A percentile compares a stretch with the other conserved stretches of the same genome.
These are phyloP conservation scores for Phaenicophaeus curvirostris DNA, from an alignment of 2,797 vertebrate genomes.

Conservation along the genomic window DNA sequence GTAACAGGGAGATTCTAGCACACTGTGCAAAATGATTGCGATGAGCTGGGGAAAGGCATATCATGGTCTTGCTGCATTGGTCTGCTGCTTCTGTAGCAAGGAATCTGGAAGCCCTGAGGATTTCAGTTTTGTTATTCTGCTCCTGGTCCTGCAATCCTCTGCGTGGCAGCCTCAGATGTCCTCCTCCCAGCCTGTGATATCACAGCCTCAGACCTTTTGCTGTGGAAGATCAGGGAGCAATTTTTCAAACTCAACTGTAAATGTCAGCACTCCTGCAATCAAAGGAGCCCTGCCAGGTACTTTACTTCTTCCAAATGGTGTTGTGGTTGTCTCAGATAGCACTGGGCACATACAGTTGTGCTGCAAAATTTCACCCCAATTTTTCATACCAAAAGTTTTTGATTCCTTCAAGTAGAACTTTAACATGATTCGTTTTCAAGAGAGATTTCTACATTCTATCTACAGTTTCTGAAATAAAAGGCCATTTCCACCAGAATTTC, in stretches of 20 bases:
- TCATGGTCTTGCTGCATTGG: not conserved
- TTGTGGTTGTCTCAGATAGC: not conserved
- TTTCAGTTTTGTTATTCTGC: not conserved
- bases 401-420: not conserved
- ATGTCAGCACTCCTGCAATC: not conserved
- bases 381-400: not conserved
- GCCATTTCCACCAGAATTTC: not conserved
- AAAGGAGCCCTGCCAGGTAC: not conserved
- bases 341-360: not conserved
- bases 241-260: not conserved
- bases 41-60: not conserved
- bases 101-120: not conserved
- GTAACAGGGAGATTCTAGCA: not conserved
- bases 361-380: not conserved
- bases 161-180: not conserved
- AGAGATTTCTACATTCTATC: not conserved
- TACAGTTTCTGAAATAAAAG: not conserved
- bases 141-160: not conserved
- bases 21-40: not conserved
- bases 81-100: not conserved
- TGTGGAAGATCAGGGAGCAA: not conserved
- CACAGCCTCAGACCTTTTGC: not conserved
- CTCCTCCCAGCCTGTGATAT: rapidly evolving
- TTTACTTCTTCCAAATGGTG: not conserved
- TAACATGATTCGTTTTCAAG: not conserved